Evolutionary conservation across 2,113 vertebrate genomes (phyloP).

Genomic region (Sturnus vulgaris): DNA sequence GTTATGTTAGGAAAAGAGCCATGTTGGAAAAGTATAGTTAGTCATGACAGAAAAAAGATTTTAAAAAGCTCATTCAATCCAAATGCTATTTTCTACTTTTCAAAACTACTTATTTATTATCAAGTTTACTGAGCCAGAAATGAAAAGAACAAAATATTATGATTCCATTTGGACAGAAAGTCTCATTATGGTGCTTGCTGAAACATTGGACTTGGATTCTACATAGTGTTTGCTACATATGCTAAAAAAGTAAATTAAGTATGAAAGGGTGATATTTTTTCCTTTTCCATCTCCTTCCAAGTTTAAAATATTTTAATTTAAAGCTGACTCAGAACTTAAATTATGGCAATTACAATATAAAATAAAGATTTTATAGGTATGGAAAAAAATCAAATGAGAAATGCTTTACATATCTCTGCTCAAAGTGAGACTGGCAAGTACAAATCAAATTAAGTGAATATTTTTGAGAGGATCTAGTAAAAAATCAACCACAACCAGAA

Average conservation of each 20-base stretch:
- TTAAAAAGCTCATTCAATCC: neutral
- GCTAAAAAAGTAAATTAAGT: neutral
- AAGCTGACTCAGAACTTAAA: neutral
- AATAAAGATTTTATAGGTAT: neutral
- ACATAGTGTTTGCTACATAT: neutral
- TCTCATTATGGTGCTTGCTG: neutral
- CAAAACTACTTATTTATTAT: neutral
- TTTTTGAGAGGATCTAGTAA: neutral
- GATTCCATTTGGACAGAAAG: slow-evolving; percentile 2
- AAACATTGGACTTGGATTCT: neutral
- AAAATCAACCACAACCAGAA: neutral
- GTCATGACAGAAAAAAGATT: neutral
- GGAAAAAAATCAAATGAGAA: neutral
- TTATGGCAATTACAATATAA: neutral
- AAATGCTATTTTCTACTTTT: neutral
- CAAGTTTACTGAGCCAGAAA: neutral
- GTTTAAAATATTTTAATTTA: neutral
- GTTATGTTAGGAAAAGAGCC: neutral
- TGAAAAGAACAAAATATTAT: slow-evolving; percentile 25
- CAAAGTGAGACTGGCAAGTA: neutral
- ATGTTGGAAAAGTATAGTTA: neutral
- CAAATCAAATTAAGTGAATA: neutral
- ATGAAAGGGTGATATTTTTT: neutral
- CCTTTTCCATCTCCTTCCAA: neutral
- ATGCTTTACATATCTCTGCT: neutral